Percentiles rank a stretch among this genome's conserved stretches.
Evolutionary conservation across 2,113 vertebrate species (phyloP).

Genomic region (Odontophorus gujanensis): DNA sequence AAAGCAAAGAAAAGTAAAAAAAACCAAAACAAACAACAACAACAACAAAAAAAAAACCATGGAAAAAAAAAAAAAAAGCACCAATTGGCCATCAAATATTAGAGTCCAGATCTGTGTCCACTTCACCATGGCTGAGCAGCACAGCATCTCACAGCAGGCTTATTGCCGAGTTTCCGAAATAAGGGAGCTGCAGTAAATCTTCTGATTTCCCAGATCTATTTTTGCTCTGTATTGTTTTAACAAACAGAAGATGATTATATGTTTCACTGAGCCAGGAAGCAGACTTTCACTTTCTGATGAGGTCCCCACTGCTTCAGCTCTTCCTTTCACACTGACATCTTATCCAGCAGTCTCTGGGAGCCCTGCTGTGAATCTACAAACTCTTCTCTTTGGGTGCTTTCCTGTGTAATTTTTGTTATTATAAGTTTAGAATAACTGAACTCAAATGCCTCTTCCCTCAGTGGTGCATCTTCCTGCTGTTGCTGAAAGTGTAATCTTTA

Average conservation of each 20-base stretch:
- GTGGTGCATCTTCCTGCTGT: neutral
- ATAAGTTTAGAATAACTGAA: slow-evolving; percentile 28
- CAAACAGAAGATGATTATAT: slow-evolving; percentile 40
- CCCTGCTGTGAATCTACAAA: slow-evolving; percentile 23
- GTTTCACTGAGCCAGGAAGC: slow-evolving; percentile 32
- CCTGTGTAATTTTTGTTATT: slow-evolving; percentile 38
- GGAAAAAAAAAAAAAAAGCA: neutral
- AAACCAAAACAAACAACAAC: too few species aligned
- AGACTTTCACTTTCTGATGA: slow-evolving; percentile 13
- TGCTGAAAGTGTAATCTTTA: neutral
- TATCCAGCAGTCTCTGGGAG: neutral
- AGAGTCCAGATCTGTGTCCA: neutral
- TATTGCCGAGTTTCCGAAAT: slow-evolving; percentile 2
- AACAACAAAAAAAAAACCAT: too few species aligned
- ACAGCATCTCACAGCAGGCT: slow-evolving; percentile 27
- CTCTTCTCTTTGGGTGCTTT: neutral
- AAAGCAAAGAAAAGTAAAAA: slow-evolving; percentile 24
- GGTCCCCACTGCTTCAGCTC: slow-evolving; percentile 24
- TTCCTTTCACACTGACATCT: slow-evolving; percentile 11
- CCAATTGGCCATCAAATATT: slow-evolving; percentile 41
- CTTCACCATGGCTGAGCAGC: neutral
- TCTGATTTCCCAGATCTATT: neutral
- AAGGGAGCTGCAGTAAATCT: slow-evolving; percentile 18
- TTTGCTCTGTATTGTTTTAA: slow-evolving; percentile 31
- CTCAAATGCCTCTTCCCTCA: neutral